Conservation (phyloP, 1,140 invertebrate genomes). For the Trinorchestia longiramus region DNA sequence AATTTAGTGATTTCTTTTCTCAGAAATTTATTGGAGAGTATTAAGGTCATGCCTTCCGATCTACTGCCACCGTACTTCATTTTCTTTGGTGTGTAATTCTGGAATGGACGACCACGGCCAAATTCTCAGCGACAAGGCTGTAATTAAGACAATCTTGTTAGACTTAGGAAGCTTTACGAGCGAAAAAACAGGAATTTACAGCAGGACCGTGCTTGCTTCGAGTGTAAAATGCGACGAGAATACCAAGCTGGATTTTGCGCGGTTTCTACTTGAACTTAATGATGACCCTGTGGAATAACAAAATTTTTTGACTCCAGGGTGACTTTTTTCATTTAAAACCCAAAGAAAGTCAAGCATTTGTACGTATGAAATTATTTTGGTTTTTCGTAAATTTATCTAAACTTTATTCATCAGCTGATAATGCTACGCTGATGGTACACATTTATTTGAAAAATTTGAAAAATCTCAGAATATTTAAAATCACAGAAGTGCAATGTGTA, state of each 20-base stretch:
- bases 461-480: no score
- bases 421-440: no score
- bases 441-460: no score
- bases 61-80: not conserved
- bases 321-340: not conserved
- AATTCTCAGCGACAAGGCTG: not conserved
- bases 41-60: not conserved
- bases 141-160: slow-evolving; percentile 2
- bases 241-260: not conserved
- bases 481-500: no score
- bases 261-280: not conserved
- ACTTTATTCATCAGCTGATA: not conserved
- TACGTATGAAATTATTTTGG: not conserved
- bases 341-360: no score
- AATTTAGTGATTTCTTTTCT: not conserved
- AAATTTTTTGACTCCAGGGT: not conserved
- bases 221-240: not conserved
- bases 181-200: not conserved
- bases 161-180: not conserved
- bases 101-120: not conserved
- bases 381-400: not conserved
- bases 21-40: not conserved
- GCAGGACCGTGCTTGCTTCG: not conserved
- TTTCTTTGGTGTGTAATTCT: not conserved
- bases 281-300: not conserved